phyloP scores from a whole-genome alignment of 2,113 vertebrate species.

The Prunella himalayana region DNA sequence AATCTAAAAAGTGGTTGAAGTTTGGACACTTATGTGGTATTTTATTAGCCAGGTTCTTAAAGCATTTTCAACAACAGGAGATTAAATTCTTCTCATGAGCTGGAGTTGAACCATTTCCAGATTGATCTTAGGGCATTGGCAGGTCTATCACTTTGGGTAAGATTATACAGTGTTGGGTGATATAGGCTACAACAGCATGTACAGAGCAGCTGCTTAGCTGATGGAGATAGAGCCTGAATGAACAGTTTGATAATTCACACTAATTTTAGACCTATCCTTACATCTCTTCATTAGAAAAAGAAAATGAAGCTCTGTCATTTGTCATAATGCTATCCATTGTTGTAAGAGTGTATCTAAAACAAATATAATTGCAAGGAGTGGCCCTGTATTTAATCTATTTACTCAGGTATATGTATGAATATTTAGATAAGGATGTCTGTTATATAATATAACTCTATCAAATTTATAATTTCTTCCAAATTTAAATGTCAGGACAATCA shows the following conservation, averaged over 20 bases:
- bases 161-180: not conserved
- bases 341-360: not conserved
- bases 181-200: accelerated
- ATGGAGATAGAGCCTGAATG: not conserved
- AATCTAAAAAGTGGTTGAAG: not conserved
- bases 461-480: not conserved
- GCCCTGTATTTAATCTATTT: not conserved
- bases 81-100: not conserved
- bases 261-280: not conserved
- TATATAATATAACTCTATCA: not conserved
- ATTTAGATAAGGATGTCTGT: not conserved
- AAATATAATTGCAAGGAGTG: not conserved
- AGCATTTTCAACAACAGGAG: not conserved
- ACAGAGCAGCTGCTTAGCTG: not conserved
- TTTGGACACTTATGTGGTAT: not conserved
- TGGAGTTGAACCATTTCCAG: not conserved
- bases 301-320: not conserved
- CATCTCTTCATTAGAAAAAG: not conserved
- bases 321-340: not conserved
- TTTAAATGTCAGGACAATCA: not conserved
- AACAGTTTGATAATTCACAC: not conserved
- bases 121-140: not conserved
- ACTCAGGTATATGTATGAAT: not conserved
- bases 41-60: not conserved
- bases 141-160: not conserved